Evolutionary conservation across 2,113 vertebrate species (phyloP).

Genomic region (Brachionichthys hirsutus): DNA sequence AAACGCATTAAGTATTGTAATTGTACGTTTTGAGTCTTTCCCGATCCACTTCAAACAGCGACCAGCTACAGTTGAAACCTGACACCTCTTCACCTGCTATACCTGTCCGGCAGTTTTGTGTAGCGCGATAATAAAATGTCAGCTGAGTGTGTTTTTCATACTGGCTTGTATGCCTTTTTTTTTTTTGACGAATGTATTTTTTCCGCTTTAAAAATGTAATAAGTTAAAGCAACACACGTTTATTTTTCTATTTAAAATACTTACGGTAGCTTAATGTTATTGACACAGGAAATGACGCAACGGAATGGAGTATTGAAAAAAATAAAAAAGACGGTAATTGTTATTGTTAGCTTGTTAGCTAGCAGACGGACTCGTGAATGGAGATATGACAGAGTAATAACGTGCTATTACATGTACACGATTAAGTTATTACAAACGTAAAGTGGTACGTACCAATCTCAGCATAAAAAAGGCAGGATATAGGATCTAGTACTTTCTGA

Average conservation of each 20-base stretch:
- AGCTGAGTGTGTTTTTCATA: background rate
- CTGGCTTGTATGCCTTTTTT: no score
- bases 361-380: constrained; percentile 51
- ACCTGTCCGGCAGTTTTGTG: constrained; percentile 45
- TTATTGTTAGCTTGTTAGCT: constrained; percentile 81
- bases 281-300: constrained; percentile 69
- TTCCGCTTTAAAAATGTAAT: no score
- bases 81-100: constrained; percentile 56
- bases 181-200: no score
- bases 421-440: constrained; percentile 64
- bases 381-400: constrained; percentile 77
- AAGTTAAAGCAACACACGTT: background rate
- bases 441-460: constrained; percentile 69
- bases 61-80: constrained; percentile 30
- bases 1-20: background rate
- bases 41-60: background rate
- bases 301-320: constrained; percentile 7
- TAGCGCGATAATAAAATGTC: background rate
- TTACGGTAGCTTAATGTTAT: background rate
- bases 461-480: background rate
- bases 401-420: constrained; percentile 66
- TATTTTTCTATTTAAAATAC: background rate
- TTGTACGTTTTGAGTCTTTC: background rate
- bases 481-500: background rate
- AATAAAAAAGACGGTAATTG: constrained; percentile 63